Evolutionary conservation across 2,113 vertebrate genomes (phyloP), one percentile per base, ranked within the genome.

Genomic region (Campylorhamphus procurvoides): DNA sequence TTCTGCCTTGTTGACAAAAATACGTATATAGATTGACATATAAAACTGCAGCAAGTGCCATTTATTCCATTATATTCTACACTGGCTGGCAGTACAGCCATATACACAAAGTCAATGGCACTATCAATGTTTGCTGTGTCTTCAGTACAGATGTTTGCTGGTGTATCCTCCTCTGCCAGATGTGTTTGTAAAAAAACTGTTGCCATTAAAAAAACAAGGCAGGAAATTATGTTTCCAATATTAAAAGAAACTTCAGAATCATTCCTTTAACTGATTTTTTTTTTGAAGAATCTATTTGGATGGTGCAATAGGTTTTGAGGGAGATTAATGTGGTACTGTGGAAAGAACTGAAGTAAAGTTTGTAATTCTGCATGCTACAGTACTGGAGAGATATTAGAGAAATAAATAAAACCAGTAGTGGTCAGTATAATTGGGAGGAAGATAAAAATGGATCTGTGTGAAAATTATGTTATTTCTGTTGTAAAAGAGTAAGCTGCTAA

Each of bases 391-490:
- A 83, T 93, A 91, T 80, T 89, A 66, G 71, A 87, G 77, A 90
- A 95, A 96, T 90, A 94, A 93, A 88, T 95, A 96, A 91, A 91
- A 35, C 16, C n/a, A 55, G 8, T 40, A n/a, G 42, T 74, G 59
- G 55, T 69, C 85, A 66, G 27, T 74, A 7, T 69, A 88, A 66
- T 35, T 47, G 78, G 59, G 29, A 91, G 18, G 42, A 85, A 35
- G 46, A 29, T 75, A 55, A 85, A 78, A 77, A 64, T 47, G 0
- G 40, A 85, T 25, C 13, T 73, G 31, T 75, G 88, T 62, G 56
- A 60, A 44, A 93, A 75, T n/a, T 16, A 25, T 33, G 7, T 85
- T 66, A 14, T 72, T 85, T 53, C 53, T 60, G 9, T 66, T 89
- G 22, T 17, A 44, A 37, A 14, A 29, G n/a, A 40, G 22, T 40